These are phyloP conservation scores for Amblyteles armatorius DNA, from an alignment of 2,888 invertebrate genomes.

Conservation along the genomic window DNA sequence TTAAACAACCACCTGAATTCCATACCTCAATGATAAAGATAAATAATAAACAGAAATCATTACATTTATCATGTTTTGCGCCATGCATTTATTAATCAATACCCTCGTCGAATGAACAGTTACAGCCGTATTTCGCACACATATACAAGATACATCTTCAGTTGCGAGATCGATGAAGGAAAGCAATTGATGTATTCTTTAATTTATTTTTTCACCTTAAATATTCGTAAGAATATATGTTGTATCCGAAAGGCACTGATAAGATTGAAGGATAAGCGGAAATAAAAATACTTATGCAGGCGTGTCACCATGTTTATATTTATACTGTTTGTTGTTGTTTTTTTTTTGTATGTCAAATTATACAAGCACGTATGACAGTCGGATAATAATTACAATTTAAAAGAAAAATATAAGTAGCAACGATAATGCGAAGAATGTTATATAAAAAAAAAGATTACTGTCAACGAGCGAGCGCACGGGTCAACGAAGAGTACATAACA, in stretches of 20 bases:
- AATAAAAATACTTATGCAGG: constrained; percentile 25
- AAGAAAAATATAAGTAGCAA: constrained; percentile 4
- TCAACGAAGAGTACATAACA: constrained; percentile 46
- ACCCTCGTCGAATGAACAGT: constrained; percentile 48
- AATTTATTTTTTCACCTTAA: background rate
- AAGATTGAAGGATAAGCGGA: constrained; percentile 1
- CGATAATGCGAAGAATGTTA: constrained; percentile 18
- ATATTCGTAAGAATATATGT: constrained; percentile 1
- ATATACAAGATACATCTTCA: constrained; percentile 35
- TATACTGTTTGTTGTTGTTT: background rate
- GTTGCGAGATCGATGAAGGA: constrained; percentile 11
- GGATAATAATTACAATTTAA: constrained; percentile 13
- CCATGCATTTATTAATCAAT: constrained; percentile 51
- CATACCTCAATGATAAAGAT: constrained; percentile 67
- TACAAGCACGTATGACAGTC: constrained; percentile 33
- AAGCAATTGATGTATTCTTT: constrained; percentile 1
- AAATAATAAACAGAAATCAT: constrained; percentile 62
- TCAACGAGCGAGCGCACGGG: constrained; percentile 8
- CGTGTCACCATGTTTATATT: constrained; percentile 39
- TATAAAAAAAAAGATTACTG: constrained; percentile 13
- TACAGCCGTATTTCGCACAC: constrained; percentile 42
- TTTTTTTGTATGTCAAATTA: constrained; percentile 12
- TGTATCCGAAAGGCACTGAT: constrained; percentile 33
- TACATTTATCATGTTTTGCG: constrained; percentile 34
- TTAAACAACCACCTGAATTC: constrained; percentile 72